Conservation (phyloP, 2,888 invertebrate species). For the Cryptocephalus moraei region DNA sequence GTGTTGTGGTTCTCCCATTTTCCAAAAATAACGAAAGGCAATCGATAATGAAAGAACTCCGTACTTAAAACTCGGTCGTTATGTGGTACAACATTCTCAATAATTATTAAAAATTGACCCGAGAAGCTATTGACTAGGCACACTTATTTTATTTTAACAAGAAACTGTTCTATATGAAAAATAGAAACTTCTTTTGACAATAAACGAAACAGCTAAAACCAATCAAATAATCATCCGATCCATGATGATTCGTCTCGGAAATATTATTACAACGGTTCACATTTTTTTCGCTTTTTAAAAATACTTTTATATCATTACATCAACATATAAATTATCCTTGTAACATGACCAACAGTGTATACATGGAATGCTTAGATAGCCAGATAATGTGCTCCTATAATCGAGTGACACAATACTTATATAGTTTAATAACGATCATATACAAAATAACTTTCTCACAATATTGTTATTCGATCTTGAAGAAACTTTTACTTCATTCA, state of each 20-base stretch:
- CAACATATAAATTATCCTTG: slow-evolving; percentile 41
- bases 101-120: slow-evolving; percentile 40
- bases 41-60: too few relatives aligned
- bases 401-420: slow-evolving; percentile 29
- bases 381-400: slow-evolving; percentile 41
- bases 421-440: slow-evolving; percentile 28
- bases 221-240: slow-evolving; percentile 32
- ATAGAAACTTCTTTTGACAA: slow-evolving; percentile 42
- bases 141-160: slow-evolving; percentile 51
- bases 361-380: slow-evolving; percentile 37
- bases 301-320: slow-evolving; percentile 36
- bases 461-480: slow-evolving; percentile 23
- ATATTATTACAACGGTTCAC: slow-evolving; percentile 26
- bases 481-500: slow-evolving; percentile 21
- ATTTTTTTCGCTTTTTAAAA: slow-evolving; percentile 38
- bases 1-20: too few relatives aligned
- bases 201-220: slow-evolving; percentile 38
- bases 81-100: slow-evolving; percentile 7
- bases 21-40: too few relatives aligned
- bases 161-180: slow-evolving; percentile 44
- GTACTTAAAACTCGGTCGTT: too few relatives aligned
- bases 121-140: slow-evolving; percentile 57
- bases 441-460: slow-evolving; percentile 37
- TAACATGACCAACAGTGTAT: slow-evolving; percentile 43
- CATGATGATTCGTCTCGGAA: slow-evolving; percentile 15